These are phyloP conservation scores for Gortyna flavago DNA, from an alignment of 2,888 invertebrate species.

Conservation along the genomic window DNA sequence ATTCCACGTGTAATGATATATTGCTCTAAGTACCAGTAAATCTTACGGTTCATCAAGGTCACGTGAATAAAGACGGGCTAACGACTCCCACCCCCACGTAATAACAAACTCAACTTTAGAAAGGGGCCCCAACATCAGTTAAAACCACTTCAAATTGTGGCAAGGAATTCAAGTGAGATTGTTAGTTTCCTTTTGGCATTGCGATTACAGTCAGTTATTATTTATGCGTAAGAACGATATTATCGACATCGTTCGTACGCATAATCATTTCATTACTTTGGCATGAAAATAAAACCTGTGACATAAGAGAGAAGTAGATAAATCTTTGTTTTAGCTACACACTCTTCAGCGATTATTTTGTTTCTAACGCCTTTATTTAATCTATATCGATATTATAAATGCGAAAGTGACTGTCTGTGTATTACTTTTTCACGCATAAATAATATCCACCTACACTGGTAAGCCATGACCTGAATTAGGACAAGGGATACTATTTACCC, in stretches of 20 bases:
- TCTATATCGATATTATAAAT: background rate
- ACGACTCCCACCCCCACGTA: background rate
- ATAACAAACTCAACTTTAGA: background rate
- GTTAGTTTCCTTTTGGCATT: background rate
- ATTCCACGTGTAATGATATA: background rate
- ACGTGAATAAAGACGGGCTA: background rate
- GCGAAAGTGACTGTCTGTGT: background rate
- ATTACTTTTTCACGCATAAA: background rate
- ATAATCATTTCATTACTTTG: background rate
- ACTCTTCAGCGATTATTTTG: background rate
- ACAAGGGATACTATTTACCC: too few relatives aligned
- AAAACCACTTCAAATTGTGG: background rate
- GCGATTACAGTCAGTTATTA: background rate
- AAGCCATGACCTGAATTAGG: background rate
- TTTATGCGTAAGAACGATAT: background rate
- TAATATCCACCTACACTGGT: too few relatives aligned
- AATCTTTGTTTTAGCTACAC: background rate
- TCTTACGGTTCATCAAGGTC: conserved; percentile 12
- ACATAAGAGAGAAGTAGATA: background rate
- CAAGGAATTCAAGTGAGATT: background rate
- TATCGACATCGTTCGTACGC: too few relatives aligned
- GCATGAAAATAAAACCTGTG: background rate
- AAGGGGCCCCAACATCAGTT: background rate
- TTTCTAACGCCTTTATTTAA: background rate
- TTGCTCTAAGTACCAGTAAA: background rate